phyloP scores from a whole-genome alignment of 2,797 vertebrate species.

The Taenioides sp. region DNA sequence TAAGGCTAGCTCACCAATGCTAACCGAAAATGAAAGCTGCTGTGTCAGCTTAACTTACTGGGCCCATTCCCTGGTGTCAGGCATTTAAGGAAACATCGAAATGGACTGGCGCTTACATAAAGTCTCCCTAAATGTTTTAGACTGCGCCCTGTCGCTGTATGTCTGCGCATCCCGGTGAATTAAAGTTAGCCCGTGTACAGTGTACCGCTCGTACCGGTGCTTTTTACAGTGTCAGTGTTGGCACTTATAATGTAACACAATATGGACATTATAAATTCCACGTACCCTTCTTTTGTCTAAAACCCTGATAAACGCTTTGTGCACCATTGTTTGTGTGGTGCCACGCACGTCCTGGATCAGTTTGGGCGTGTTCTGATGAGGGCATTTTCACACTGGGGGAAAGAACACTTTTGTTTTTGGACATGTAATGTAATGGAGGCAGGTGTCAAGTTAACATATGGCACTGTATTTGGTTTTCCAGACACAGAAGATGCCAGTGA shows the following conservation, averaged over 20 bases:
- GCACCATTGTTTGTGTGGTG: slow-evolving; percentile 55
- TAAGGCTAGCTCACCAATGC: slow-evolving; percentile 58
- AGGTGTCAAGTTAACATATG: neutral
- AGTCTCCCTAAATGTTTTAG: neutral
- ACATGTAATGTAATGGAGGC: neutral
- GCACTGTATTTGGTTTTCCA: slow-evolving; percentile 51
- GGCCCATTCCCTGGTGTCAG: slow-evolving; percentile 32
- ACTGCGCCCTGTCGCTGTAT: neutral
- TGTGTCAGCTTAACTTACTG: slow-evolving; percentile 59
- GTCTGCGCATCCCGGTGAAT: neutral
- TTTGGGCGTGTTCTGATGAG: neutral
- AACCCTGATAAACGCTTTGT: slow-evolving; percentile 11
- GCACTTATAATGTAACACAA: too few species aligned
- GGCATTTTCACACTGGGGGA: neutral
- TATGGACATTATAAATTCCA: neutral
- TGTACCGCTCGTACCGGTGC: neutral
- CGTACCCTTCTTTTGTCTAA: neutral
- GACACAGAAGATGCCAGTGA: slow-evolving; percentile 99
- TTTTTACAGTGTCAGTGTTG: slow-evolving; percentile 5
- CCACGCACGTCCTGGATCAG: slow-evolving; percentile 55
- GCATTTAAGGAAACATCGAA: slow-evolving; percentile 5
- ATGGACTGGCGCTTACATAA: neutral
- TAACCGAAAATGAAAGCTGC: slow-evolving; percentile 74
- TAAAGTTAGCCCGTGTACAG: slow-evolving; percentile 27
- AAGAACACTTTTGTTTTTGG: neutral